Evolutionary conservation across 2,113 vertebrate genomes (phyloP), one percentile per base, ranked within the genome.

Genomic region (Rhea pennata): DNA sequence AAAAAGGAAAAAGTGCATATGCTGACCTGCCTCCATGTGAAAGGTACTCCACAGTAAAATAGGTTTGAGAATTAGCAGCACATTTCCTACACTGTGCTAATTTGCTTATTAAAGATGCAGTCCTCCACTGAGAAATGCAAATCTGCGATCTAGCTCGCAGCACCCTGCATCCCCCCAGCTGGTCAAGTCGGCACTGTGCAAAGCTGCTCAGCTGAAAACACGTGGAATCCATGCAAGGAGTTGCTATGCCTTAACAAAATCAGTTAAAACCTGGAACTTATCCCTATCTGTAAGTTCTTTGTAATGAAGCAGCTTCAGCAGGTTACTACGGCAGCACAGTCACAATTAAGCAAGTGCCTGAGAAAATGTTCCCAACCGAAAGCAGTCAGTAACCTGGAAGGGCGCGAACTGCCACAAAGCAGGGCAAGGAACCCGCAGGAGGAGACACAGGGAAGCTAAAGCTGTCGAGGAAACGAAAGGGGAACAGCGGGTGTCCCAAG

Each of bases 401-500:
- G 51, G 24, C 6, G 3, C 5, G 1, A 21, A 0, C 39, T 29
- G 50, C 61, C 31, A 9, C 5, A 2, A 85, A 77, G 65, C 66
- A 61, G 65, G 48, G 69, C 53, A 42, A 73, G 46, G 12, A 10
- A 29, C 8, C 0, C 3, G 44, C 42, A 65, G 54, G 67, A 3
- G 44, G 31, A 56, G 3, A 44, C 70, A 51, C 48, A 66, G 48
- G 42, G 48, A 15, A 59, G 33, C 54, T 33, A 31, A 59, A 56
- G n/a, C 24, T 26, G 40, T 16, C 15, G 11, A 58, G 33, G 75
- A 75, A 69, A 24, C 44, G 39, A 20, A 4, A 1, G 21, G 79
- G 76, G 73, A 78, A 8, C n/a, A 1, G 1, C 0, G 0, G 0
- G 14, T 3, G 24, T 51, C 62, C 81, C 44, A 2, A 40, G 2